Evolutionary conservation across 2,113 vertebrate genomes (phyloP).

Genomic region (Paramisgurnus dabryanus): DNA sequence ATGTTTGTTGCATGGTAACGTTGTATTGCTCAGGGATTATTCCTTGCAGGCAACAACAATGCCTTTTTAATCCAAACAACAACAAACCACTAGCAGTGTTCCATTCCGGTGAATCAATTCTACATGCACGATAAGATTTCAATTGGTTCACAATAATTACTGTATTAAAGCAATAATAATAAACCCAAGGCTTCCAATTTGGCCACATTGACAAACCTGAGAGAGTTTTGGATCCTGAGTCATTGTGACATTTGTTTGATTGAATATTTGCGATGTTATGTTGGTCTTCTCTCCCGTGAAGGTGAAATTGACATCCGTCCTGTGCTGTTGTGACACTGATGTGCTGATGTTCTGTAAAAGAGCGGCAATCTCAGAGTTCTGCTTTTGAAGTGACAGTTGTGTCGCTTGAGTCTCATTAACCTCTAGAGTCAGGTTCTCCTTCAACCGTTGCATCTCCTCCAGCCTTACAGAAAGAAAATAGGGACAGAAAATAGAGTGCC

Average conservation of each 20-base stretch:
- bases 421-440: conserved; percentile 68
- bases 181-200: not conserved
- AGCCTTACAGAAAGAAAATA: conserved; percentile 56
- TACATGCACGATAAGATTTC: not conserved
- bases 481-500: conserved; percentile 7
- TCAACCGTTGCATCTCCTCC: conserved; percentile 69
- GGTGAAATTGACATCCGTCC: conserved; percentile 18
- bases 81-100: not conserved
- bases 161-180: not conserved
- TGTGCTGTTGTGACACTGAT: conserved; percentile 48
- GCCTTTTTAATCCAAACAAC: not conserved
- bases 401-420: conserved; percentile 60
- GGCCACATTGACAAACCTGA: conserved; percentile 32
- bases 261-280: conserved; percentile 60
- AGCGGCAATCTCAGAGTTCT: conserved; percentile 38
- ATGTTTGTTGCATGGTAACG: too few relatives aligned
- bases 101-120: not conserved
- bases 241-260: conserved; percentile 50
- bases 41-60: not conserved
- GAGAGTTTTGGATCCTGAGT: conserved; percentile 30
- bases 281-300: not conserved
- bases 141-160: not conserved
- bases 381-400: conserved; percentile 58
- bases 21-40: too few relatives aligned
- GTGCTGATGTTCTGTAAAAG: conserved; percentile 63